A percentile compares a stretch with the other conserved stretches of the same genome.
Evolutionary conservation across 2,797 vertebrate species (phyloP).

Genomic region (Oreochromis grahami): DNA sequence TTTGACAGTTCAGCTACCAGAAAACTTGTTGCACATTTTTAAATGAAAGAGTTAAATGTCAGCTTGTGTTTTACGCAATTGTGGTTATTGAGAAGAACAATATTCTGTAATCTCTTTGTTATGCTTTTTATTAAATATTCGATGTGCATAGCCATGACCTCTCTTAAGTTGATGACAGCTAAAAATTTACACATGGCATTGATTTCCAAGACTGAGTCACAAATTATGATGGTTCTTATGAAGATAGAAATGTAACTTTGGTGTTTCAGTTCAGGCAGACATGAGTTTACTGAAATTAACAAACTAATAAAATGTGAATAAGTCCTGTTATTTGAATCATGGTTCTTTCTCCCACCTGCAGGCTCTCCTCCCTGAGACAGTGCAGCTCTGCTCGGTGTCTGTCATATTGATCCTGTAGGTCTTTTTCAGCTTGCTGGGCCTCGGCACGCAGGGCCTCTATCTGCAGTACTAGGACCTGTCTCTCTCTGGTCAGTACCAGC

Average conservation of each 20-base stretch:
- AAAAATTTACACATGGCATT: rapidly evolving
- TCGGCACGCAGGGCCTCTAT: conserved; percentile 79
- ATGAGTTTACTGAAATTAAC: background rate
- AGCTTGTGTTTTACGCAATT: background rate
- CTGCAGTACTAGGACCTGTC: conserved; percentile 73
- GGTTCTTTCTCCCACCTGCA: conserved; percentile 70
- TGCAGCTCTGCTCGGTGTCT: conserved; percentile 70
- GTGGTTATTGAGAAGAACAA: background rate
- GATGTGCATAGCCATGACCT: background rate
- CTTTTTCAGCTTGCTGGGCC: conserved; percentile 67
- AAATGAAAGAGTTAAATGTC: background rate
- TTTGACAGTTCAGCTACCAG: background rate
- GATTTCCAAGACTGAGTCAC: background rate
- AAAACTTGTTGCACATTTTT: background rate
- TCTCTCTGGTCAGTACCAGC: conserved; percentile 69
- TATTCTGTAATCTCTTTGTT: background rate
- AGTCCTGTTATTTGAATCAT: background rate
- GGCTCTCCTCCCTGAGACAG: conserved; percentile 71
- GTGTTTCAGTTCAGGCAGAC: background rate
- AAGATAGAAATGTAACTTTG: background rate
- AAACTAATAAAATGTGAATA: background rate
- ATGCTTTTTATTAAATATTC: background rate
- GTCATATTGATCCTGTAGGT: conserved; percentile 70
- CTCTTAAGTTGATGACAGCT: background rate
- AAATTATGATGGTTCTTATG: background rate